These are phyloP conservation scores for Zaprionus kolodkinae DNA, from an alignment of 1,140 invertebrate species.

Conservation along the genomic window DNA sequence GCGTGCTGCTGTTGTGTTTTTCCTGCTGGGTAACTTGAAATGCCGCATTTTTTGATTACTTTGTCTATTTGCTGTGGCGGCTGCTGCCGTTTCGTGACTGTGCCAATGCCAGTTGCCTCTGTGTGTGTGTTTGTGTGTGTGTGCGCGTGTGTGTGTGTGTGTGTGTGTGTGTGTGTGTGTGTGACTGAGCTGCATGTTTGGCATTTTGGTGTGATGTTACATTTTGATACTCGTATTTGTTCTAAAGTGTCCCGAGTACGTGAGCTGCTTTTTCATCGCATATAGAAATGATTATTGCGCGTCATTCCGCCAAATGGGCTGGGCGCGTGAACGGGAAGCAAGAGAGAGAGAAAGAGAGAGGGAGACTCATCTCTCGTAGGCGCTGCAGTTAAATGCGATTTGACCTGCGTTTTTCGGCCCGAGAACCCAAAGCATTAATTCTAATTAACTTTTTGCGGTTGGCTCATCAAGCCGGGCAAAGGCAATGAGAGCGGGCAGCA, in stretches of 20 bases:
- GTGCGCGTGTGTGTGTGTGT: not conserved
- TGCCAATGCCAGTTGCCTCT: not conserved
- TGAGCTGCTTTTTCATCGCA: constrained; percentile 58
- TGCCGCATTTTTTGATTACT: constrained; percentile 61
- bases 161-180: constrained; percentile 28
- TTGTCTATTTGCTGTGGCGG: constrained; percentile 74
- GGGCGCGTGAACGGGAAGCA: not conserved
- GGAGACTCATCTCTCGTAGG: constrained; percentile 4
- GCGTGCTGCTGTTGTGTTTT: not conserved
- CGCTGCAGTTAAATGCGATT: constrained; percentile 76
- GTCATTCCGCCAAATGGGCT: constrained; percentile 65
- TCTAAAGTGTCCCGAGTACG: constrained; percentile 67
- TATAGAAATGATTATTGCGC: constrained; percentile 75
- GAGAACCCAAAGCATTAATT: constrained; percentile 69
- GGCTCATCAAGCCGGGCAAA: constrained; percentile 55
- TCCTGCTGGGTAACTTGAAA: constrained; percentile 25
- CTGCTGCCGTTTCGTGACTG: constrained; percentile 52
- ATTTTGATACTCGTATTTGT: constrained; percentile 71
- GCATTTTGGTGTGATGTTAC: constrained; percentile 60
- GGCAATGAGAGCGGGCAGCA: not conserved
- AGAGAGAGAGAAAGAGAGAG: not conserved
- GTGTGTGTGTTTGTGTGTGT: too few relatives aligned
- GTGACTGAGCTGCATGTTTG: constrained; percentile 49
- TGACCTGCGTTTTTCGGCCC: constrained; percentile 43
- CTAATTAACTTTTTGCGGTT: constrained; percentile 81